Conservation (phyloP, 2,113 vertebrate species). For the Seriola quinqueradiata region DNA sequence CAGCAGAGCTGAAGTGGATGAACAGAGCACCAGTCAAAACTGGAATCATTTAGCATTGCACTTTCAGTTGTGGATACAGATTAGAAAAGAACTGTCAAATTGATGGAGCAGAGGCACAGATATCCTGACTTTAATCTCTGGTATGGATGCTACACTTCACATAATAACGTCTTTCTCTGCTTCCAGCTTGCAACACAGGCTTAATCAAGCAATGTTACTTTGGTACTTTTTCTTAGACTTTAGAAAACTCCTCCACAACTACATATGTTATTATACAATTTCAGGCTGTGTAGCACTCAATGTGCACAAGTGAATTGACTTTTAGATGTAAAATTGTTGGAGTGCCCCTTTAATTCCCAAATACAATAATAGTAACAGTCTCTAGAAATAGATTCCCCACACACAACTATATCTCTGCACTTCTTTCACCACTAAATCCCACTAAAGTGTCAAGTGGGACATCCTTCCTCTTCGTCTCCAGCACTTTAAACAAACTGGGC, state of each 20-base stretch:
- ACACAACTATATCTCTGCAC: constrained; percentile 7
- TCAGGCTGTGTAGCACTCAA: neutral
- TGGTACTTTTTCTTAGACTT: neutral
- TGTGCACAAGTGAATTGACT: neutral
- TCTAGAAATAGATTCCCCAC: constrained; percentile 28
- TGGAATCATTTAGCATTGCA: too few relatives aligned
- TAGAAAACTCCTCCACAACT: neutral
- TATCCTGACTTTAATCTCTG: too few relatives aligned
- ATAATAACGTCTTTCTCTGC: too few relatives aligned
- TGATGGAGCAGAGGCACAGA: too few relatives aligned
- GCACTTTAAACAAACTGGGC: constrained; percentile 45
- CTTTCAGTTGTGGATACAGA: too few relatives aligned
- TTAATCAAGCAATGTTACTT: too few relatives aligned
- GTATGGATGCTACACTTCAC: too few relatives aligned
- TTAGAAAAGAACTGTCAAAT: too few relatives aligned
- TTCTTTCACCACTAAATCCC: constrained; percentile 22
- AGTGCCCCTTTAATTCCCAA: constrained; percentile 1
- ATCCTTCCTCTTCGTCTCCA: constrained; percentile 51
- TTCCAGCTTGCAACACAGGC: too few relatives aligned
- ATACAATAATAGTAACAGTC: neutral
- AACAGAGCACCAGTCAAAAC: too few relatives aligned
- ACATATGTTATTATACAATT: neutral
- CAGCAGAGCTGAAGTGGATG: too few relatives aligned
- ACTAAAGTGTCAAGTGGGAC: constrained; percentile 28
- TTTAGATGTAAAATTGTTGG: neutral